Percentiles rank a stretch among this genome's conserved stretches.
These are phyloP conservation scores for Squalus acanthias DNA, from an alignment of 2,797 vertebrate genomes.

Conservation along the genomic window DNA sequence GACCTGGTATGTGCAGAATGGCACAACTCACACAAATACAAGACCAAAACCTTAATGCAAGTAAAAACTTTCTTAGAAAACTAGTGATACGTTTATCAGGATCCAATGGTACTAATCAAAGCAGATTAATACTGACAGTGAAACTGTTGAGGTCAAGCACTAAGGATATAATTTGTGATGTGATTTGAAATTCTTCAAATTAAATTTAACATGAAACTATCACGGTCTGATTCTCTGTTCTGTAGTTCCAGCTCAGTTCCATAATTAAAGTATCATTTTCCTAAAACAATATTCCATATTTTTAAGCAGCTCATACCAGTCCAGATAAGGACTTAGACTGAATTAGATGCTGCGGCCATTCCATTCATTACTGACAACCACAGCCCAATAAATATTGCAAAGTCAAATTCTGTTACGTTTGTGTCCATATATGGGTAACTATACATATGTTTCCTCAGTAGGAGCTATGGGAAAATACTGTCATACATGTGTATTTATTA, in stretches of 20 bases:
- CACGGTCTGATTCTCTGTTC: neutral
- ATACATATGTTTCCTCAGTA: neutral
- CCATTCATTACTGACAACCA: neutral
- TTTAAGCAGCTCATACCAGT: neutral
- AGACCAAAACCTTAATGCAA: neutral
- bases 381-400: neutral
- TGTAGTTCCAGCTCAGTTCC: neutral
- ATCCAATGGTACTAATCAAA: neutral
- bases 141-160: neutral
- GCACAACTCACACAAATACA: neutral
- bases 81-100: neutral
- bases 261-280: neutral
- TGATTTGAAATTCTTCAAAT: neutral
- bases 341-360: too few species aligned
- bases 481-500: neutral
- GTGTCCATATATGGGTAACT: too few species aligned
- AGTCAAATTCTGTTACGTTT: neutral
- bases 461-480: too few species aligned
- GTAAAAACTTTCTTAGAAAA: neutral
- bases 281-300: neutral
- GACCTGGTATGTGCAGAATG: neutral
- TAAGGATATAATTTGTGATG: neutral
- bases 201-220: neutral
- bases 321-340: neutral
- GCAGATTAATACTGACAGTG: neutral